A percentile compares a stretch with the other conserved stretches of the same genome.
These are phyloP conservation scores for Thalassaphorura encarpata DNA, from an alignment of 1,140 invertebrate genomes.

Conservation along the genomic window DNA sequence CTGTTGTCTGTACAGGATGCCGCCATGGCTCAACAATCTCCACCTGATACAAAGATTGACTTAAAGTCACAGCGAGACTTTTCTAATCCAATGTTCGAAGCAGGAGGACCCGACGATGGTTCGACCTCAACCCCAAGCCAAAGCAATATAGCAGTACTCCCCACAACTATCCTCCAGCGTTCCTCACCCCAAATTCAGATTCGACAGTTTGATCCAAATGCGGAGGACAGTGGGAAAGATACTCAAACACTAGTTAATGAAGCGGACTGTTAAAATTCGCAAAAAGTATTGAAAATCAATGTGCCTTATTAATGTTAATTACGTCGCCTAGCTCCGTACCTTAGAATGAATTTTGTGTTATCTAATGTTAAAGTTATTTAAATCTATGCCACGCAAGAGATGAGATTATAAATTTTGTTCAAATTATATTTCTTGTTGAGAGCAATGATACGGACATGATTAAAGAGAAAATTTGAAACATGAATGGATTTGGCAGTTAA, in stretches of 20 bases:
- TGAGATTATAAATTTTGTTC: no score
- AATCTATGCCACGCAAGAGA: no score
- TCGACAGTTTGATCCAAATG: conserved; percentile 66
- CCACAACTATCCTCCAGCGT: conserved; percentile 66
- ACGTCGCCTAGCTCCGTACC: no score
- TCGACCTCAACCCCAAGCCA: background rate
- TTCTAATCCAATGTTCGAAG: conserved; percentile 94
- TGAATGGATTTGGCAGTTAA: no score
- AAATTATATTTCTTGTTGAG: no score
- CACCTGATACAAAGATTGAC: conserved; percentile 19
- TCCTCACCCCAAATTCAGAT: conserved; percentile 60
- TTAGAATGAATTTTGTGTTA: no score
- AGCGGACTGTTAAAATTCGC: conserved; percentile 17
- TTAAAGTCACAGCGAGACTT: conserved; percentile 58
- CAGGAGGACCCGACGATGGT: conserved; percentile 39
- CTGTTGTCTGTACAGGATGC: conserved; percentile 4
- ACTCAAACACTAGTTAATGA: conserved; percentile 72
- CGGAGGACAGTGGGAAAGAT: conserved; percentile 79
- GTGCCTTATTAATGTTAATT: conserved; percentile 2
- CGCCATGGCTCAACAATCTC: background rate
- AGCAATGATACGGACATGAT: no score
- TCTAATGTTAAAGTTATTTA: no score
- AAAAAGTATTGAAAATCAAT: background rate
- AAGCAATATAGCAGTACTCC: conserved; percentile 56
- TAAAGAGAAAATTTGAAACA: no score